phyloP scores from a whole-genome alignment of 2,113 vertebrate genomes.

The Leucoraja erinaceus region DNA sequence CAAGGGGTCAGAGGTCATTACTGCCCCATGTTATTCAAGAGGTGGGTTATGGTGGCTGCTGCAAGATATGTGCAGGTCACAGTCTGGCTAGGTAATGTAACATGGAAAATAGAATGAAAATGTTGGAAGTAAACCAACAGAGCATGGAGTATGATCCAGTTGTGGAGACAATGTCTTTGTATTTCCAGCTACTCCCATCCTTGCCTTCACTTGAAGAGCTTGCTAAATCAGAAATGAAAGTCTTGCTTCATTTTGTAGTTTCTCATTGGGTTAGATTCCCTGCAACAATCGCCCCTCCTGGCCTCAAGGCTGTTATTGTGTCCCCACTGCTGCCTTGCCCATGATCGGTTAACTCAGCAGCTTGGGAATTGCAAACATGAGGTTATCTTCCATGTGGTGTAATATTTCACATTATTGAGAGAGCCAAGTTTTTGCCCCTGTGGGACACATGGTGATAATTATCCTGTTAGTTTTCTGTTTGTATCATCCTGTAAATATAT shows the following conservation, averaged over 20 bases:
- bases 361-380: not conserved
- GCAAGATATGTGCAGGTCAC: not conserved
- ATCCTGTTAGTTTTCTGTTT: not conserved
- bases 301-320: not conserved
- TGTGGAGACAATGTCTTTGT: not conserved
- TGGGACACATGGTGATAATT: not conserved
- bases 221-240: not conserved
- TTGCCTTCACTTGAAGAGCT: not conserved
- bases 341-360: not conserved
- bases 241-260: not conserved
- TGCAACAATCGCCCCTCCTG: not conserved
- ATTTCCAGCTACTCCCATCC: not conserved
- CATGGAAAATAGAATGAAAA: not conserved
- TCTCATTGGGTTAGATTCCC: not conserved
- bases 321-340: not conserved
- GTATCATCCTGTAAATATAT: conserved; percentile 7
- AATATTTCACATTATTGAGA: not conserved
- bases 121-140: not conserved
- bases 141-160: not conserved
- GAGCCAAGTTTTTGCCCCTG: not conserved
- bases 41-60: not conserved
- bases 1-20: not conserved
- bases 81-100: too few relatives aligned
- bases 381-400: not conserved
- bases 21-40: too few relatives aligned